Evolutionary conservation across 1,140 invertebrate genomes (phyloP), one percentile per base, ranked within the genome.

Genomic region (Prorops nasuta): DNA sequence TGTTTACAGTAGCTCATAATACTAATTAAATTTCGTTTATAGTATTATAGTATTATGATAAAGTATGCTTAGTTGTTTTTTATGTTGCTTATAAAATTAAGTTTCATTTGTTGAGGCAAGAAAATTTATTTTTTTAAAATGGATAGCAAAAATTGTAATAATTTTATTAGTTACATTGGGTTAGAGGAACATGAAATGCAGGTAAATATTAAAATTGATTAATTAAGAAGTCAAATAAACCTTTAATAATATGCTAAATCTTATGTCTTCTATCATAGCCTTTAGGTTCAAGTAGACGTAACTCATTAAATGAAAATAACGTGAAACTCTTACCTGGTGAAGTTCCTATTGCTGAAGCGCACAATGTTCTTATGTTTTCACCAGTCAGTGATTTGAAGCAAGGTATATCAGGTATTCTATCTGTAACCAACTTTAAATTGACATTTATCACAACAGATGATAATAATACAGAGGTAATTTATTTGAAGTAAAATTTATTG

Each of bases 401-500:
- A 64, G 89, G 88, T 28, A 84, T 86, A 49, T 86, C 86, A 52
- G 92, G 92, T 1, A 80, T 86, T 19, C 76, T 95, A 43, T 89
- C 87, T 69, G 82, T 93, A 28, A 94, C 91, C 35, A 94, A 92
- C 79, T 94, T 92, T 71, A 91, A 91, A 76, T 75, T 95, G 3
- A 86, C 87, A 18, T 95, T 94, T 79, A 80, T 90, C 22, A 88
- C 89, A 1, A 79, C 84, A 9, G 84, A 88, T 31, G 79, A 80
- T 54, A 71, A 73, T 38, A 72, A 72, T 46, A 71, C 66, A 56
- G 78, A 80, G 60, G 81, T 81, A 65, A 67, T 61, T n/a, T 63
- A 31, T 36, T 17, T 40, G 14, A 20, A 34, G 28, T 12, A 43
- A 28, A 10, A 28, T 28, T 6, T 28, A 28, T 4, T 6, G 24